These are phyloP conservation scores for Leptinotarsa haldemani DNA, from an alignment of 2,888 invertebrate species.

Conservation along the genomic window DNA sequence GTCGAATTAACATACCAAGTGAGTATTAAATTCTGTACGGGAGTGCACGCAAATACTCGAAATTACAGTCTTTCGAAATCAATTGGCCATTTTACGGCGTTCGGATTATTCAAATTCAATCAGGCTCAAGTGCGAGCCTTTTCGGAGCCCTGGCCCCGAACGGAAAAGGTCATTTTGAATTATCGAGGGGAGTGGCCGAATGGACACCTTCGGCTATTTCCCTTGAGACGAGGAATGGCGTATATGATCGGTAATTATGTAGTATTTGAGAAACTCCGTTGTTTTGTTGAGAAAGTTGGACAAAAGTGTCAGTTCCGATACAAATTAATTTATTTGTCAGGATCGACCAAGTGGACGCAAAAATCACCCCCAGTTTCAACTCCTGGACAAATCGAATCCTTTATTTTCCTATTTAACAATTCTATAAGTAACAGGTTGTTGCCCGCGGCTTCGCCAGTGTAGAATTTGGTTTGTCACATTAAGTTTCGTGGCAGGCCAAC, in stretches of 20 bases:
- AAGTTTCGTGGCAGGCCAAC: too few species aligned
- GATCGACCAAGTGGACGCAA: too few species aligned
- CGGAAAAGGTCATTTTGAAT: constrained; percentile 26
- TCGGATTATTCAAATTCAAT: constrained; percentile 17
- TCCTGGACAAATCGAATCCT: too few species aligned
- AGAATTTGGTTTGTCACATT: too few species aligned
- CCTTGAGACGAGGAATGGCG: constrained; percentile 4
- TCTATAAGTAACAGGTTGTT: too few species aligned
- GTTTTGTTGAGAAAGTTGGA: neutral
- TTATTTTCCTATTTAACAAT: too few species aligned
- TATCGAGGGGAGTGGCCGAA: constrained; percentile 19
- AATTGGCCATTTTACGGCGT: constrained; percentile 29
- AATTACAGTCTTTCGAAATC: constrained; percentile 32
- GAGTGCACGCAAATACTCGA: constrained; percentile 31
- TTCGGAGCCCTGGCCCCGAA: constrained; percentile 20
- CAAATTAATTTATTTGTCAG: too few species aligned
- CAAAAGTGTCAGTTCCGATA: too few species aligned
- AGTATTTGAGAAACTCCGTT: neutral
- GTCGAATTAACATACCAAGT: constrained; percentile 23
- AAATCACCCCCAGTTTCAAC: too few species aligned
- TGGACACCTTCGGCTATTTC: constrained; percentile 1
- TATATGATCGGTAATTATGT: neutral
- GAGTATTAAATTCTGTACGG: constrained; percentile 16
- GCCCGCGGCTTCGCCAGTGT: too few species aligned
- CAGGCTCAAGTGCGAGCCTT: neutral